Conservation (phyloP, 2,888 invertebrate genomes). For the Hemithea aestivaria region DNA sequence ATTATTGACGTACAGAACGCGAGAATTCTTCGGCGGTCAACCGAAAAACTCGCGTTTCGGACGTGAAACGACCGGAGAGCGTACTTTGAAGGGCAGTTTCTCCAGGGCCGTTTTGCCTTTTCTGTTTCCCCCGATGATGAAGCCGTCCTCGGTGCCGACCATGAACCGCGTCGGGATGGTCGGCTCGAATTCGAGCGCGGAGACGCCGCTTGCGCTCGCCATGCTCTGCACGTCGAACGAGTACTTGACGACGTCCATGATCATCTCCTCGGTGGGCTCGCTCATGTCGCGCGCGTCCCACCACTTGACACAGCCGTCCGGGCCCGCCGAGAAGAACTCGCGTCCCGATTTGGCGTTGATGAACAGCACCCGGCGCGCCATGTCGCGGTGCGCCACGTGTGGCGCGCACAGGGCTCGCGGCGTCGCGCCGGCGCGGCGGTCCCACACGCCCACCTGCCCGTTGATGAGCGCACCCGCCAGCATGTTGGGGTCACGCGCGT, state of each 20-base stretch:
- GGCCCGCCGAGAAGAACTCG: conserved; percentile 94
- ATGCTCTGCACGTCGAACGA: conserved; percentile 70
- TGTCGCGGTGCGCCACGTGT: conserved; percentile 91
- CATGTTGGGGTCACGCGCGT: conserved; percentile 85
- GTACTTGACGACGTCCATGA: conserved; percentile 81
- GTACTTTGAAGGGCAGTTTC: conserved; percentile 79
- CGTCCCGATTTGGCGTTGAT: conserved; percentile 94
- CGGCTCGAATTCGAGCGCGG: conserved; percentile 83
- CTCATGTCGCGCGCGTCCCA: conserved; percentile 85
- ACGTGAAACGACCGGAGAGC: background rate
- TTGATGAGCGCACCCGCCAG: conserved; percentile 84
- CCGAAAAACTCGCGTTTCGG: background rate
- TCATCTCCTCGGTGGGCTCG: conserved; percentile 82
- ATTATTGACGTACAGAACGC: too few species aligned
- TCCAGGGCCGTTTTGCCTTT: conserved; percentile 84
- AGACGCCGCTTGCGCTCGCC: conserved; percentile 79
- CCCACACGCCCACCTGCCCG: conserved; percentile 86
- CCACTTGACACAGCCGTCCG: conserved; percentile 93
- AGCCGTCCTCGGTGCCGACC: conserved; percentile 84
- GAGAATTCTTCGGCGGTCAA: background rate
- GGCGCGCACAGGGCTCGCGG: conserved; percentile 85
- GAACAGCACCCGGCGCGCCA: conserved; percentile 91
- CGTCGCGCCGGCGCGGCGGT: conserved; percentile 85
- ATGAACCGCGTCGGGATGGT: conserved; percentile 87
- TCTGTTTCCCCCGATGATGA: conserved; percentile 82